These are phyloP conservation scores for Cyprinodon tularosa DNA, from an alignment of 2,113 vertebrate genomes.

Conservation along the genomic window DNA sequence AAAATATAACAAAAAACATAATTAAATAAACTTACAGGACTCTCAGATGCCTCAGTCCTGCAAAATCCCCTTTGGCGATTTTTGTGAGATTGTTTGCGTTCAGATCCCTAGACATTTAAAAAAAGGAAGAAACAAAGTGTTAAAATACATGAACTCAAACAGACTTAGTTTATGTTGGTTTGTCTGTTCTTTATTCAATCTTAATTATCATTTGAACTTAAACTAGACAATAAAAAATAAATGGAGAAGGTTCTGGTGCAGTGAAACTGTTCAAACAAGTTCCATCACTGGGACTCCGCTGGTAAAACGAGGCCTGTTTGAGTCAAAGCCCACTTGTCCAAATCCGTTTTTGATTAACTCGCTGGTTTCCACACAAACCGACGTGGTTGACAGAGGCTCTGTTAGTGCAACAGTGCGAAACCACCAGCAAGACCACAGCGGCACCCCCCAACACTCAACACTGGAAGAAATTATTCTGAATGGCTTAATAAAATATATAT, in stretches of 20 bases:
- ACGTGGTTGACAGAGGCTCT: slow-evolving; percentile 63
- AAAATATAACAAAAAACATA: background rate
- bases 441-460: slow-evolving; percentile 11
- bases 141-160: slow-evolving; percentile 9
- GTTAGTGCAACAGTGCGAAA: slow-evolving; percentile 69
- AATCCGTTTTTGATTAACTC: slow-evolving; percentile 79
- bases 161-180: background rate
- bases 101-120: slow-evolving; percentile 85
- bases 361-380: slow-evolving; percentile 70
- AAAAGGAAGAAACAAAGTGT: background rate
- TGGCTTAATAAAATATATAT: background rate
- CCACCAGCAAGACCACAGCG: slow-evolving; percentile 61
- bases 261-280: slow-evolving; percentile 20
- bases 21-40: slow-evolving; percentile 90
- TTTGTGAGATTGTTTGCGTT: slow-evolving; percentile 99
- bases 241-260: slow-evolving; percentile 13
- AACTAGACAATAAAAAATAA: slow-evolving; percentile 13
- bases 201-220: slow-evolving; percentile 27
- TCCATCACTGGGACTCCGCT: slow-evolving; percentile 42
- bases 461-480: background rate
- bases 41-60: slow-evolving; percentile 92
- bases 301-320: slow-evolving; percentile 50
- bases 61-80: slow-evolving; percentile 95
- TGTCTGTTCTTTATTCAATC: slow-evolving; percentile 16
- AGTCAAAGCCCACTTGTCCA: slow-evolving; percentile 67